Percentiles rank a stretch among this genome's conserved stretches.
These are phyloP conservation scores for Catostylus mosaicus DNA, from an alignment of 30 jellyfish, hydroid and myxozoan species.

Conservation along the genomic window DNA sequence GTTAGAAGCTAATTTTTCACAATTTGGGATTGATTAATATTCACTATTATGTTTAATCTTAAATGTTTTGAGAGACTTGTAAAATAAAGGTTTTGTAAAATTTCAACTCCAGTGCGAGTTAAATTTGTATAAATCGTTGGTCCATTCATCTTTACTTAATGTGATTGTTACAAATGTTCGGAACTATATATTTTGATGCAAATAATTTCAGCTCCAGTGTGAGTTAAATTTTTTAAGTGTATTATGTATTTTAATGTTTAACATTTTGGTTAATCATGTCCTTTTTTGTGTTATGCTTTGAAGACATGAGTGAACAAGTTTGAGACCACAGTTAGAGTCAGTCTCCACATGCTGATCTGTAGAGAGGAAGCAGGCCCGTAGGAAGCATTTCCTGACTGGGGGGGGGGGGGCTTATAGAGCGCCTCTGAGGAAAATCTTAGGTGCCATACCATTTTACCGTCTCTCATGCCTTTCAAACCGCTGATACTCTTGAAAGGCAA, in stretches of 20 bases:
- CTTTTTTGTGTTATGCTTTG: not conserved
- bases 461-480: too few relatives aligned
- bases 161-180: not conserved
- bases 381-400: too few relatives aligned
- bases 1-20: not conserved
- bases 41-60: not conserved
- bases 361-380: not conserved
- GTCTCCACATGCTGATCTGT: not conserved
- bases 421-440: too few relatives aligned
- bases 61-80: not conserved
- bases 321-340: not conserved
- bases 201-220: constrained; percentile 48
- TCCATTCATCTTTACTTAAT: not conserved
- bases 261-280: not conserved
- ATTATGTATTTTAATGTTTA: not conserved
- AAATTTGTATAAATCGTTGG: constrained; percentile 10
- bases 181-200: not conserved
- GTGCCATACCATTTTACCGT: too few relatives aligned
- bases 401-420: too few relatives aligned
- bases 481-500: too few relatives aligned
- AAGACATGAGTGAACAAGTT: not conserved
- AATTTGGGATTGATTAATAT: not conserved
- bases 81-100: not conserved
- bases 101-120: constrained; percentile 61
- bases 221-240: constrained; percentile 20